Percentiles rank a stretch among this genome's conserved stretches.
Evolutionary conservation across 1,140 invertebrate genomes (phyloP).

Genomic region (Heliothis virescens): DNA sequence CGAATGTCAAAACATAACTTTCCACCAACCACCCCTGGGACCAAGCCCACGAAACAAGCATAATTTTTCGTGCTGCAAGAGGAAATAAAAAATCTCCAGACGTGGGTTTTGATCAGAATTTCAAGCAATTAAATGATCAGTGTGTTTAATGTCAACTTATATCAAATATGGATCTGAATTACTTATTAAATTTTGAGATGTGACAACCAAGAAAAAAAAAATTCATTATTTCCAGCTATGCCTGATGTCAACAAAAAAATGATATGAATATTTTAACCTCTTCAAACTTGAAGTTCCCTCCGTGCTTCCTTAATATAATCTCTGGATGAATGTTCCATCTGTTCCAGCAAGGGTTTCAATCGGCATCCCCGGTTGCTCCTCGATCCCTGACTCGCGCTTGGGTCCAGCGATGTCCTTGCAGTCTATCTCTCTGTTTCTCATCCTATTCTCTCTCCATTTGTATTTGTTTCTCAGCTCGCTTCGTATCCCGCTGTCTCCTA

Average conservation of each 20-base stretch:
- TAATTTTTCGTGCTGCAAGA: no score
- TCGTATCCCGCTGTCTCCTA: slow-evolving; percentile 73
- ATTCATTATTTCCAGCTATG: no score
- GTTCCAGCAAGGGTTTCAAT: slow-evolving; percentile 96
- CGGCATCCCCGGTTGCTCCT: slow-evolving; percentile 75
- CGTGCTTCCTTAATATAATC: slow-evolving; percentile 97
- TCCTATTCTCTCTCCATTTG: slow-evolving; percentile 72
- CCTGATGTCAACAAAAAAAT: neutral
- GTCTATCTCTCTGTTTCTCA: slow-evolving; percentile 66
- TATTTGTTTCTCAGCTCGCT: slow-evolving; percentile 79
- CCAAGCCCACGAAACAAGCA: no score
- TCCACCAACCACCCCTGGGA: no score
- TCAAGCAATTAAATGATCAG: no score
- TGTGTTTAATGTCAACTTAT: no score
- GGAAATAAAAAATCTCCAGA: no score
- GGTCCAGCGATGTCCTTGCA: slow-evolving; percentile 52
- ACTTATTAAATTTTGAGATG: no score
- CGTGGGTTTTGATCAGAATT: neutral
- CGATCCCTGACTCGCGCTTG: slow-evolving; percentile 42
- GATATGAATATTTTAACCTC: slow-evolving; percentile 85
- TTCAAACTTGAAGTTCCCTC: slow-evolving; percentile 90
- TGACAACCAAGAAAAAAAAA: no score
- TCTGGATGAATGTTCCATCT: slow-evolving; percentile 97
- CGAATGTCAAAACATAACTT: no score
- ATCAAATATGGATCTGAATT: no score